These are phyloP conservation scores for Oceanodroma tethys DNA, from an alignment of 2,113 vertebrate species.

Conservation along the genomic window DNA sequence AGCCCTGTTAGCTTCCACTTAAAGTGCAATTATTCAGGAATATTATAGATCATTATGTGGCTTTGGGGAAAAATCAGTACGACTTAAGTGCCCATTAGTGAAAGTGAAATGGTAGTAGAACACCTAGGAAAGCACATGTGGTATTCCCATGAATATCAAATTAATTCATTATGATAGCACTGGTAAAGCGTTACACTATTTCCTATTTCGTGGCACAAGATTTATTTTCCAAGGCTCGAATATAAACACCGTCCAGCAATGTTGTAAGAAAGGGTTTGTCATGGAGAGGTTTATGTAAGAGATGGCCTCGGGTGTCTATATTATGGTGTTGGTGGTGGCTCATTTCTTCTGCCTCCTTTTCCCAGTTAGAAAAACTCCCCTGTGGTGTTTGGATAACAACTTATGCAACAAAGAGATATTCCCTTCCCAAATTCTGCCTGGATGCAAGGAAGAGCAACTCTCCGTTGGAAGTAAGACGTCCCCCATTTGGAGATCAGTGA, in stretches of 20 bases:
- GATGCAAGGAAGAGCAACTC: neutral
- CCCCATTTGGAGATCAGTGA: neutral
- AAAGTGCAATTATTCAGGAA: conserved; percentile 68
- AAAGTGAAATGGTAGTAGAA: conserved; percentile 63
- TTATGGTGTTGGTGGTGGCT: neutral
- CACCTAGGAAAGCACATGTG: conserved; percentile 45
- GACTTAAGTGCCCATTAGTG: conserved; percentile 67
- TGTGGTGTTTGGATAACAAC: neutral
- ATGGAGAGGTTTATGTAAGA: neutral
- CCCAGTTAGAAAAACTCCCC: neutral
- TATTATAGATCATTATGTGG: conserved; percentile 63
- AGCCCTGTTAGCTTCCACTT: conserved; percentile 66
- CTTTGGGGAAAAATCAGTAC: conserved; percentile 70
- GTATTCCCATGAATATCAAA: conserved; percentile 55
- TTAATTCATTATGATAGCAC: conserved; percentile 49
- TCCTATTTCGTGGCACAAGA: conserved; percentile 19
- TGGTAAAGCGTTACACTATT: conserved; percentile 38
- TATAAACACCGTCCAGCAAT: neutral
- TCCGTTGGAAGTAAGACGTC: neutral
- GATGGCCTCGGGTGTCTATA: neutral
- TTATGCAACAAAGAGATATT: neutral
- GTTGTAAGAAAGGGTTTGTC: neutral
- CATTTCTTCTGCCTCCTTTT: neutral
- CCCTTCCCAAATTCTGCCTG: neutral
- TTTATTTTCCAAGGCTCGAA: conserved; percentile 26